These are phyloP conservation scores for Gallinago jamesoni DNA, from an alignment of 2,113 vertebrate genomes.

Conservation along the genomic window DNA sequence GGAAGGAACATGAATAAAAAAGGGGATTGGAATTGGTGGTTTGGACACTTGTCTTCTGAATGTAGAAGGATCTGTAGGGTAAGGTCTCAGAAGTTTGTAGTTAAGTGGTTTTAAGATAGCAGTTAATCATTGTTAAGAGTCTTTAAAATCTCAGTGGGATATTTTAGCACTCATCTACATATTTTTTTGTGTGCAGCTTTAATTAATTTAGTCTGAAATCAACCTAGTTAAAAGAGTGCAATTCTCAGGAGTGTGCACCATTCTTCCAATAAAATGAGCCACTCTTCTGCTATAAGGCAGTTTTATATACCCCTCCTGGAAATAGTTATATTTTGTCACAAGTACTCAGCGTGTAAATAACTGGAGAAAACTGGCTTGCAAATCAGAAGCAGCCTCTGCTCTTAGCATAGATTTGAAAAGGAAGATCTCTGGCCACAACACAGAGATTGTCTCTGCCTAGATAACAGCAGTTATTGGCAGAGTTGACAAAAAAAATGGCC, in stretches of 20 bases:
- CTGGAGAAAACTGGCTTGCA: background rate
- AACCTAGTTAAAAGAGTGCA: background rate
- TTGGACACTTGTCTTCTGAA: background rate
- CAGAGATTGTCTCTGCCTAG: background rate
- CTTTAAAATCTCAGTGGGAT: conserved; percentile 27
- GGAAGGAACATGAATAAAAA: background rate
- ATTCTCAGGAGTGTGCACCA: background rate
- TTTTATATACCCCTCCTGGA: background rate
- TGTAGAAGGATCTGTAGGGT: background rate
- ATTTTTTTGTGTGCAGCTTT: background rate
- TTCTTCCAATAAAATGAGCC: background rate
- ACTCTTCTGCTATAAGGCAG: background rate
- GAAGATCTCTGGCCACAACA: background rate
- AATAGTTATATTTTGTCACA: background rate
- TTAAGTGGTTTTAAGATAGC: conserved; percentile 15
- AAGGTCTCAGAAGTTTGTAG: background rate
- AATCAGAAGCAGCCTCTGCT: background rate
- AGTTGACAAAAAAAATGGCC: background rate
- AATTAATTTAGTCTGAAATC: conserved; percentile 34
- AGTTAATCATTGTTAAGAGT: conserved; percentile 34
- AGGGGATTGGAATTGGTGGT: background rate
- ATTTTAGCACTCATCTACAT: background rate
- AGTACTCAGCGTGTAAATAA: background rate
- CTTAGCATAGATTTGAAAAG: background rate
- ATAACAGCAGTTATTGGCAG: background rate